These are phyloP conservation scores for Gymnocheta viridis DNA, from an alignment of 2,888 invertebrate species.

Conservation along the genomic window DNA sequence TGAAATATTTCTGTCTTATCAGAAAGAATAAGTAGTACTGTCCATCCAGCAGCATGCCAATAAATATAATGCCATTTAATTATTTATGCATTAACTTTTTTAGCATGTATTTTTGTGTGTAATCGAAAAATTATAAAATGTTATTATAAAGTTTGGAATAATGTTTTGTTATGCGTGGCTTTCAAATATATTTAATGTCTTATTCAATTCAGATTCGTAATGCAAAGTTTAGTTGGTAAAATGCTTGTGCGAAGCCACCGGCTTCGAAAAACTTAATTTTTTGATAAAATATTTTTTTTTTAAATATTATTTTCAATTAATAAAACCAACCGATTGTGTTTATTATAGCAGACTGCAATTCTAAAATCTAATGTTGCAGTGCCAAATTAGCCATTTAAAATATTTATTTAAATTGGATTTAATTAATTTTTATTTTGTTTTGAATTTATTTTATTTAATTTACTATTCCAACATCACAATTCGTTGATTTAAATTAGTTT, in stretches of 20 bases:
- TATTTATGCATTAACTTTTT: neutral
- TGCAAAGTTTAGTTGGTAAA: neutral
- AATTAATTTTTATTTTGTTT: constrained; percentile 38
- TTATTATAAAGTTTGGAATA: neutral
- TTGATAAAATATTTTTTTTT: neutral
- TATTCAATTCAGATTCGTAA: neutral
- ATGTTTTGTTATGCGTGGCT: neutral
- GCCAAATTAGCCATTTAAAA: constrained; percentile 7
- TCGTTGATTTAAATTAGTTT: constrained; percentile 24
- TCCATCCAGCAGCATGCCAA: neutral
- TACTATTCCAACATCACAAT: constrained; percentile 21
- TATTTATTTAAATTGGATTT: constrained; percentile 29
- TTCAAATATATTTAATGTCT: too few relatives aligned
- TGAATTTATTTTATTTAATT: constrained; percentile 37
- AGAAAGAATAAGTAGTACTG: neutral
- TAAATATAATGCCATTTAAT: neutral
- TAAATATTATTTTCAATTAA: neutral
- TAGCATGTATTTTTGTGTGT: neutral
- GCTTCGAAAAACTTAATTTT: too few relatives aligned
- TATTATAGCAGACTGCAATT: neutral
- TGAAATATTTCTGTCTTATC: constrained; percentile 4
- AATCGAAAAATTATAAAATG: neutral
- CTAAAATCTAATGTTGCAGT: neutral
- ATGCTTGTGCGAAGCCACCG: too few relatives aligned
- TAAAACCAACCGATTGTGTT: neutral